phyloP scores from a whole-genome alignment of 1,140 invertebrate genomes.

The Carcinoscorpius rotundicauda region DNA sequence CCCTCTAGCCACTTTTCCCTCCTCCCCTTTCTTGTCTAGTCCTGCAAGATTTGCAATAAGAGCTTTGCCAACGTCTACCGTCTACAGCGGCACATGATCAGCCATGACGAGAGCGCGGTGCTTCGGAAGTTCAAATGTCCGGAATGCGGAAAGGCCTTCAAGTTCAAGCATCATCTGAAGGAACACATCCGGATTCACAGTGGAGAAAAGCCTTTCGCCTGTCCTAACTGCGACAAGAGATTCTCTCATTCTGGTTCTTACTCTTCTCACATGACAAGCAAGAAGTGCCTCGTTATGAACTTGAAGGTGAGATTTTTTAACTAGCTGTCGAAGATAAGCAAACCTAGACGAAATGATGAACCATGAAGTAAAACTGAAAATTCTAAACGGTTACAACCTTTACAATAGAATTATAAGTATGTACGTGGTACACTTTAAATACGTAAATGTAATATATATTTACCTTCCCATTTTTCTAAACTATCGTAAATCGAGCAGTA shows the following conservation, averaged over 20 bases:
- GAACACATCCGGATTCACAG: not conserved
- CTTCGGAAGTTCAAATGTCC: not conserved
- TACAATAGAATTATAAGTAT: too few relatives aligned
- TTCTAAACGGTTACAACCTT: too few relatives aligned
- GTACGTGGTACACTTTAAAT: too few relatives aligned
- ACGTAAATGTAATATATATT: too few relatives aligned
- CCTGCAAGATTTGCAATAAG: not conserved
- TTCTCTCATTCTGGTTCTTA: slow-evolving; percentile 95
- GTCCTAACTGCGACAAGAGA: not conserved
- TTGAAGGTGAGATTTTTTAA: slow-evolving; percentile 44
- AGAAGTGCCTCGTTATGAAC: slow-evolving; percentile 93
- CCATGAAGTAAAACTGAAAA: too few relatives aligned
- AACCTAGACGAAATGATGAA: too few relatives aligned
- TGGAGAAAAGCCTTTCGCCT: not conserved
- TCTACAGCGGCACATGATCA: not conserved
- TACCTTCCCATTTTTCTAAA: too few relatives aligned
- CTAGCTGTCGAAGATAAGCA: too few relatives aligned
- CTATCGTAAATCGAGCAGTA: too few relatives aligned
- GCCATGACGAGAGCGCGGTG: slow-evolving; percentile 62
- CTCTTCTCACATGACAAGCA: slow-evolving; percentile 98
- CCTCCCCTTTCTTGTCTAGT: slow-evolving; percentile 90
- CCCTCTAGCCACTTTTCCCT: slow-evolving; percentile 43
- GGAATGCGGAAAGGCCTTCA: not conserved
- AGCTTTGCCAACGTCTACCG: not conserved
- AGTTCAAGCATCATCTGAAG: not conserved